Percentiles rank a stretch among this genome's conserved stretches.
phyloP scores from a whole-genome alignment of 2,113 vertebrate genomes.

The Oplegnathus fasciatus region DNA sequence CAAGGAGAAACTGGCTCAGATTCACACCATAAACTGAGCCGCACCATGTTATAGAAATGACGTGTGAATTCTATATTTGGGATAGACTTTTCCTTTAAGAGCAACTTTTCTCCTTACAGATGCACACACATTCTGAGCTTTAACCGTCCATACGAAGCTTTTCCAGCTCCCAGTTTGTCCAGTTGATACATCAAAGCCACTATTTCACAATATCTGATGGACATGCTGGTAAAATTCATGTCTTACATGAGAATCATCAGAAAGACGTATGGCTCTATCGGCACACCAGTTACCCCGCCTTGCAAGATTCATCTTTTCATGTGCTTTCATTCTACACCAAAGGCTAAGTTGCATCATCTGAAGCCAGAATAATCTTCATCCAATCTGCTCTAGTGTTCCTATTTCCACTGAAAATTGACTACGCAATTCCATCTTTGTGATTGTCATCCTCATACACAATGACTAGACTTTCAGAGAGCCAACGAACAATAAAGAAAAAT shows the following conservation, averaged over 20 bases:
- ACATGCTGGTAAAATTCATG: conserved; percentile 53
- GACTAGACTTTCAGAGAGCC: background rate
- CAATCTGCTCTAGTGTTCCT: background rate
- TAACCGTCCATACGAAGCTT: background rate
- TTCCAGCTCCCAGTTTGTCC: conserved; percentile 3
- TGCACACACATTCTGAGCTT: conserved; percentile 11
- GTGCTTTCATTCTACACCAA: conserved; percentile 24
- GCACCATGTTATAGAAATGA: background rate
- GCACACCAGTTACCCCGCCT: background rate
- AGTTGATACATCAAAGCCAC: conserved; percentile 19
- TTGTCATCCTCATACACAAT: background rate
- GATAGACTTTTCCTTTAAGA: conserved; percentile 36
- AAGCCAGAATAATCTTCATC: background rate
- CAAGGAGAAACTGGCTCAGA: background rate
- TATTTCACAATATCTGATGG: conserved; percentile 30
- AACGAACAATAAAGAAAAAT: conserved; percentile 5
- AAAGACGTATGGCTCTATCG: conserved; percentile 7
- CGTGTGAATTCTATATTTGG: conserved; percentile 41
- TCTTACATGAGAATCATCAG: conserved; percentile 35
- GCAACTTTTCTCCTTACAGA: background rate
- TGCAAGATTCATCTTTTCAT: background rate
- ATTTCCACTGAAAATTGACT: background rate
- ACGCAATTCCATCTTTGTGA: conserved; percentile 9
- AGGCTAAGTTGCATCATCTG: background rate
- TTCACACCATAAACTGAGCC: conserved; percentile 7